These are phyloP conservation scores for Erynnis tages DNA, from an alignment of 2,888 invertebrate species.

Conservation along the genomic window DNA sequence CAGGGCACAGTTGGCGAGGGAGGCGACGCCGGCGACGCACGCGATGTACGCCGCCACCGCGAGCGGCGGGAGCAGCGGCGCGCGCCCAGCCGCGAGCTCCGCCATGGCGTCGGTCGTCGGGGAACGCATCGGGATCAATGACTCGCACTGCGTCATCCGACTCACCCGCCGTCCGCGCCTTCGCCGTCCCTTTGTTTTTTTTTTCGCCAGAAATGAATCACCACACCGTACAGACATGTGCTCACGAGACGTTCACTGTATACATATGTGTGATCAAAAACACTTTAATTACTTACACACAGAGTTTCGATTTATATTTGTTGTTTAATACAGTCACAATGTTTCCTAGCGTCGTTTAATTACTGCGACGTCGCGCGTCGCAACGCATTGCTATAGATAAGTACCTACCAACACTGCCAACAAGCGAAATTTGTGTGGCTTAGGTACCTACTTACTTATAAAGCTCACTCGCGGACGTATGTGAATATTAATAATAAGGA, in stretches of 20 bases:
- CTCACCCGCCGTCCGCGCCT: constrained; percentile 68
- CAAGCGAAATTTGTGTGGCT: constrained; percentile 24
- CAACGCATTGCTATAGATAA: constrained; percentile 20
- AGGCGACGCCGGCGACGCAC: constrained; percentile 68
- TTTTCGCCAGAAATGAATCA: constrained; percentile 72
- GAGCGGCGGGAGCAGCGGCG: constrained; percentile 63
- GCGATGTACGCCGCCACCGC: constrained; percentile 57
- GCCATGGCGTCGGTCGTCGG: constrained; percentile 66
- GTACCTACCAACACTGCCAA: no score
- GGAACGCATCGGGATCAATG: constrained; percentile 77
- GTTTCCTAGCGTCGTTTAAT: constrained; percentile 23
- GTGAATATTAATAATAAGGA: constrained; percentile 44
- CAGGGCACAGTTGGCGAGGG: constrained; percentile 67
- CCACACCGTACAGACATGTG: constrained; percentile 63
- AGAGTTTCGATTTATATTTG: neutral
- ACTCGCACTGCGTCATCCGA: constrained; percentile 70
- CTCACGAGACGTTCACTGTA: constrained; percentile 31
- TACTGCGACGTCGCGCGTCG: neutral
- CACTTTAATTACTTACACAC: constrained; percentile 3
- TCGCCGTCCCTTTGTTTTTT: constrained; percentile 61
- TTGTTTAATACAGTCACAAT: constrained; percentile 3
- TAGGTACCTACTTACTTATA: constrained; percentile 23
- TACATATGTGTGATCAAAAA: constrained; percentile 7
- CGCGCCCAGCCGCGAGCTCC: constrained; percentile 51
- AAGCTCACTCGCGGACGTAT: constrained; percentile 37